Percentiles rank a stretch among this genome's conserved stretches.
phyloP scores from a whole-genome alignment of 2,797 vertebrate species.

The Cirrhinus molitorella region DNA sequence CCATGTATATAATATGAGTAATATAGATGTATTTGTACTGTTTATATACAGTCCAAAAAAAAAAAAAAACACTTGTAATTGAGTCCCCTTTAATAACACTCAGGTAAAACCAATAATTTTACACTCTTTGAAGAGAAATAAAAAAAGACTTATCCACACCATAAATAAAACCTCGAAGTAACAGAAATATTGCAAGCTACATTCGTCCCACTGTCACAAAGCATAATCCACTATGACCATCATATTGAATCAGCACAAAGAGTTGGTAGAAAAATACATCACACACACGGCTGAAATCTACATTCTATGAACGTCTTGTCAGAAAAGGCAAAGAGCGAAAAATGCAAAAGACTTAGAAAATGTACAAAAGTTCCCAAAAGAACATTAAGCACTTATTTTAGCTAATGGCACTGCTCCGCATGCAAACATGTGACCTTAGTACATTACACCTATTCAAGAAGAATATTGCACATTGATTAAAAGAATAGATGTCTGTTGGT shows the following conservation, averaged over 20 bases:
- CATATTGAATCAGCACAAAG: slow-evolving; percentile 56
- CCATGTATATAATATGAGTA: too few relatives aligned
- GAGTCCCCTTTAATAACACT: slow-evolving; percentile 56
- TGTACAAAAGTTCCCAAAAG: slow-evolving; percentile 62
- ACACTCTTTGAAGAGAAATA: slow-evolving; percentile 44
- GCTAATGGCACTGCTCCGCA: slow-evolving; percentile 83
- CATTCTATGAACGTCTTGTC: slow-evolving; percentile 50
- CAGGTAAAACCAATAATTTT: slow-evolving; percentile 37
- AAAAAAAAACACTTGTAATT: slow-evolving; percentile 24
- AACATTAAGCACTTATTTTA: slow-evolving; percentile 83
- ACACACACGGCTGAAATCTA: slow-evolving; percentile 53
- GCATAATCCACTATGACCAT: slow-evolving; percentile 49
- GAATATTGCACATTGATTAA: slow-evolving; percentile 65
- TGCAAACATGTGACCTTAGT: slow-evolving; percentile 69
- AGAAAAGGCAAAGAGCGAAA: slow-evolving; percentile 60
- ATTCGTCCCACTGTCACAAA: slow-evolving; percentile 60
- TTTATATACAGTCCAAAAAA: too few relatives aligned
- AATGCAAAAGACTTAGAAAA: slow-evolving; percentile 64
- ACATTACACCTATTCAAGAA: slow-evolving; percentile 62
- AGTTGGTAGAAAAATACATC: slow-evolving; percentile 61
- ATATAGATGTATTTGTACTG: too few relatives aligned
- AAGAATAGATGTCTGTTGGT: slow-evolving; percentile 56
- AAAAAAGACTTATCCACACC: slow-evolving; percentile 50
- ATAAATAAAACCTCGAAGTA: slow-evolving; percentile 45
- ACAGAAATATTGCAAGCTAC: slow-evolving; percentile 56